Base-by-base conservation (phyloP, 1,140 invertebrate genomes). In the Neodiprion fabricii region DNA sequence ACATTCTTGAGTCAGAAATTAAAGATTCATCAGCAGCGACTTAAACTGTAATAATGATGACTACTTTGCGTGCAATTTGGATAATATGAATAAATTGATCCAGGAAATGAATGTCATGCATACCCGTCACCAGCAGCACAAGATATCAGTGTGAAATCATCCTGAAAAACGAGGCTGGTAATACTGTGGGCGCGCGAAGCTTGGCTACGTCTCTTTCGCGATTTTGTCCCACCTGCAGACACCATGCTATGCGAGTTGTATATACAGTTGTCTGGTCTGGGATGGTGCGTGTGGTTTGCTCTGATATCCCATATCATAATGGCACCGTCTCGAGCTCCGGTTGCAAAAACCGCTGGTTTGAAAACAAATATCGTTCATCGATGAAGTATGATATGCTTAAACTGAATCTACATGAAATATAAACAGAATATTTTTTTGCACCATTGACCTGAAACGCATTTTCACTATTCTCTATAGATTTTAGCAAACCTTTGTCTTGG, bases 241-340 rank as follows among this genome's bases (percentile, higher is more conserved):
- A 85, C 87, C 7, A 85, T 86, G 4, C 89, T 87, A 82, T 93
- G 92, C 14, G 90, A 92, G 82, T 91, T 91, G 72, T 86, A 87
- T 48, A 93, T 91, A 72, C 88, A 90, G 78, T 92, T 92, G 81
- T 93, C 92, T 1, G 92, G 91, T 72, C 89, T 91, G 1, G 89
- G 85, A 0, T 88, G 83, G 48, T 89, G 82, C 66, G 83, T 85
- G 49, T 87, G 88, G 80, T 85, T 89, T 76, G 90, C 89, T 67
- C 94, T 87, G 3, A 90, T 92, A 83, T 97, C 96, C 95, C 96
- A 97, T 10, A 97, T 82, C 74, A 96, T 91, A 7, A 97, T 94
- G 76, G 92, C 92, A 1, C 96, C 95, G 89, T 97, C 96, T 49
- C 96, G 87, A 9, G 94, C 94, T 14, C 95, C 96, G 9, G 95